These are phyloP conservation scores for Hyposmocoma kahamanoa DNA, from an alignment of 1,140 invertebrate genomes.

Conservation along the genomic window DNA sequence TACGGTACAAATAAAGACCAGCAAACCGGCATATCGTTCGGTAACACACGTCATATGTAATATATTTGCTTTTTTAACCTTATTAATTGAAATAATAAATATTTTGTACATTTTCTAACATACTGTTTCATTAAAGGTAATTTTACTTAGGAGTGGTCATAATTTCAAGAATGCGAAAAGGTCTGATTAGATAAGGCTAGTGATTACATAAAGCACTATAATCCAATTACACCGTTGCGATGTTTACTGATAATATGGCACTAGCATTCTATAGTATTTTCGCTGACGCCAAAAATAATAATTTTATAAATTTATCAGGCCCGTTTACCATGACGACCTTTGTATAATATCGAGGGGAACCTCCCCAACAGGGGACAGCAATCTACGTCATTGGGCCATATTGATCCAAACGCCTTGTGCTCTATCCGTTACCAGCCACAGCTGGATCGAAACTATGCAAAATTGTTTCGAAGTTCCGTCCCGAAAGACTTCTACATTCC, in stretches of 20 bases:
- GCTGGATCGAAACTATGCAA: too few species aligned
- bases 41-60: constrained; percentile 95
- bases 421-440: too few species aligned
- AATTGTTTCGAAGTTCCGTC: too few species aligned
- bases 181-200: constrained; percentile 26
- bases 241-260: too few species aligned
- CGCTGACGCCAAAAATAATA: neutral
- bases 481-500: too few species aligned
- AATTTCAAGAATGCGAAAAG: neutral
- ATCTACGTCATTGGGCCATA: neutral
- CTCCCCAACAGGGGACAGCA: neutral
- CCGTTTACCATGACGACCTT: neutral
- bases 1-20: constrained; percentile 96
- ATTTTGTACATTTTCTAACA: constrained; percentile 40
- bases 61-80: constrained; percentile 28
- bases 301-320: neutral
- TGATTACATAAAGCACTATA: constrained; percentile 8
- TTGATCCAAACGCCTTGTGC: too few species aligned
- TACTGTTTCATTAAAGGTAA: constrained; percentile 27
- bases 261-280: too few species aligned
- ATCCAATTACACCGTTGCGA: too few species aligned
- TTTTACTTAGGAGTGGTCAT: constrained; percentile 30
- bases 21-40: constrained; percentile 94
- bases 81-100: constrained; percentile 32
- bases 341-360: neutral